Evolutionary conservation across 2,888 invertebrate species (phyloP), one percentile per base, ranked within the genome.

Genomic region (Hoplodrina blanda): DNA sequence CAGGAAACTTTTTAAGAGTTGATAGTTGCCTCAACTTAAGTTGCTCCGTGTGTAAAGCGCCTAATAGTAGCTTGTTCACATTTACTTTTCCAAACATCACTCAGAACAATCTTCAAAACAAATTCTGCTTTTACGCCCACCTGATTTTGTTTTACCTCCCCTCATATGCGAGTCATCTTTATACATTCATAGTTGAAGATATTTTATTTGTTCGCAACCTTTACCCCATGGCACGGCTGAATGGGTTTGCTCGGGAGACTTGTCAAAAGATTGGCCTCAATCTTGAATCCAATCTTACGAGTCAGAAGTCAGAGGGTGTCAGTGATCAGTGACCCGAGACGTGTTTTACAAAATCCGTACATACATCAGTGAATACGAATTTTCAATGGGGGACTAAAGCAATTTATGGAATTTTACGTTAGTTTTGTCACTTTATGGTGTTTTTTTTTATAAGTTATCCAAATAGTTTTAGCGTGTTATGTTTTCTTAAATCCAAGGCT

Each of bases 221-320:
- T 80, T 79, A 54, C 75, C 76, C 69, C 62, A 49, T 66, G 33
- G 64, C 46, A 74, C 64, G 81, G 71, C 8, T 83, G 74, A 76
- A 72, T 77, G 65, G 69, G n/a, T 81, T 76, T 67, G 59, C 66
- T 69, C 68, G 70, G 66, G 69, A 70, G 81, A 80, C 75, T 81
- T 83, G 81, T 81, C 83, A 79, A 81, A 79, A 83, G 83, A 78
- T 82, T 83, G 81, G 66, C 73, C 72, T 55, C 81, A 71, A 83
- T 83, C 76, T 83, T 71, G 60, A 52, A 74, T 81, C 80, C 79
- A 84, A 84, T 84, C 85, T 77, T 79, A 81, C 81, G 81, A 81
- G 81, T 85, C 84, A 85, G 65, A 69, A 79, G 73, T 79, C 75
- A 73, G 68, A 30, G 73, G 73, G 77, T 68, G 76, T 65, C 59